Evolutionary conservation across 2,888 invertebrate genomes (phyloP).

Genomic region (Linnaemya vulpina): DNA sequence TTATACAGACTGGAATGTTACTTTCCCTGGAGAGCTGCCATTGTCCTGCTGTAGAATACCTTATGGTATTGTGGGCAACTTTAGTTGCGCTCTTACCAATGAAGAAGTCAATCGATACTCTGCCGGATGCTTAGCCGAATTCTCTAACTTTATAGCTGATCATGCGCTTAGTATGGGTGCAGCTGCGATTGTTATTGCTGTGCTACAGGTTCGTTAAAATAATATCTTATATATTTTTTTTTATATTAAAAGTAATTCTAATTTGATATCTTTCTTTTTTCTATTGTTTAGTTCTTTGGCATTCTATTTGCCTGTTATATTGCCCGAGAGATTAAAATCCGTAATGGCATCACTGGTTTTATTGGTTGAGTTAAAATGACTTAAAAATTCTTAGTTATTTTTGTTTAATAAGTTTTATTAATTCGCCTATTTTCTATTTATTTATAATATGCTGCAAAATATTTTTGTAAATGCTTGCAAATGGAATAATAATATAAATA

Average conservation of each 20-base stretch:
- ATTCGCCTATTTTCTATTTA: constrained; percentile 32
- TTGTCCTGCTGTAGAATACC: constrained; percentile 86
- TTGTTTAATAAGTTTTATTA: constrained; percentile 30
- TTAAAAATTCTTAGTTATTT: constrained; percentile 10
- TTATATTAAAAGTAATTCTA: not conserved
- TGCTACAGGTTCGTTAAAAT: constrained; percentile 87
- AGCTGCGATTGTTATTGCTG: constrained; percentile 89
- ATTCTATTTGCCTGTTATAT: constrained; percentile 82
- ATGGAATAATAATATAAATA: not conserved
- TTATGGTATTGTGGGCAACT: constrained; percentile 82
- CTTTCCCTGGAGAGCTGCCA: constrained; percentile 82
- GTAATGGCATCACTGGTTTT: constrained; percentile 80
- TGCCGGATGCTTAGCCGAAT: constrained; percentile 84
- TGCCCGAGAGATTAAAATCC: constrained; percentile 82
- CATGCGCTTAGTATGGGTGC: constrained; percentile 90
- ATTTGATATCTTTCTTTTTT: not conserved
- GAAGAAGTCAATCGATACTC: constrained; percentile 74
- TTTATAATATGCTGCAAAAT: constrained; percentile 16
- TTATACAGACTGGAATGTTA: constrained; percentile 84
- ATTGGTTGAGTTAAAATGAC: constrained; percentile 65
- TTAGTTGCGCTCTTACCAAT: constrained; percentile 81
- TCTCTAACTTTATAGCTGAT: constrained; percentile 85
- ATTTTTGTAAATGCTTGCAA: constrained; percentile 2
- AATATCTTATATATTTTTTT: not conserved
- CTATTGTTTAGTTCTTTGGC: constrained; percentile 79